Base-by-base conservation (phyloP, 2,888 invertebrate genomes). In the Lepeophtheirus nordmannii region DNA sequence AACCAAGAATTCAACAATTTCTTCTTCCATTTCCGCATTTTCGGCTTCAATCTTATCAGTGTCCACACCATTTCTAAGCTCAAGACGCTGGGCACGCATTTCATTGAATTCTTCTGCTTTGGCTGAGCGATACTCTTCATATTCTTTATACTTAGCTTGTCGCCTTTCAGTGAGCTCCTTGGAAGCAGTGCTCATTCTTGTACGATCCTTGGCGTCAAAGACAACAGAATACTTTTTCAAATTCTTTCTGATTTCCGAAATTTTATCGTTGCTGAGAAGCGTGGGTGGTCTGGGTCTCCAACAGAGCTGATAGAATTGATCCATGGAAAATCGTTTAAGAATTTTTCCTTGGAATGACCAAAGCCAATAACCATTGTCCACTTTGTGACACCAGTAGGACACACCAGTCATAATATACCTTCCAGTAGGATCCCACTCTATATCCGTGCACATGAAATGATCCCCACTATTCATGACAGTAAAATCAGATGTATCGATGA, bases 351-450 rank as follows among this genome's bases (percentile, higher is more conserved):
- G 97, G 85, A 98, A 97, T 41, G 92, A 91, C 88, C 96, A 96
- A 74, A 98, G 84, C 82, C 93, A 92, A 78, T 91, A 98, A 1
- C 93, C 96, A 70, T 81, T 80, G 74, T 84, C 83, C 64, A 92
- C 92, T 78, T 92, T 94, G 69, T 90, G 89, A 73, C 92, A 94
- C 85, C 94, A 94, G 69, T 87, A 87, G 1, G 93, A 93, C 20
- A 96, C 93, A 0, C 87, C 90, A 0, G 96, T 93, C 65, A 89
- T 88, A 14, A 98, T 91, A 74, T 91, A 98, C 69, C 98, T 83
- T 1, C 98, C 98, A 3, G 97, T 98, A 1, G 98, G 97, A 78
- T 99, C 98, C 98, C 98, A 99, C 76, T 96, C 96, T 1, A 97
- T 90, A 74, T 96, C 92, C 0, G 93, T 85, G 73, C 88, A 86